Evolutionary conservation across 2,113 vertebrate species (phyloP).

Genomic region (Callipepla squamata): DNA sequence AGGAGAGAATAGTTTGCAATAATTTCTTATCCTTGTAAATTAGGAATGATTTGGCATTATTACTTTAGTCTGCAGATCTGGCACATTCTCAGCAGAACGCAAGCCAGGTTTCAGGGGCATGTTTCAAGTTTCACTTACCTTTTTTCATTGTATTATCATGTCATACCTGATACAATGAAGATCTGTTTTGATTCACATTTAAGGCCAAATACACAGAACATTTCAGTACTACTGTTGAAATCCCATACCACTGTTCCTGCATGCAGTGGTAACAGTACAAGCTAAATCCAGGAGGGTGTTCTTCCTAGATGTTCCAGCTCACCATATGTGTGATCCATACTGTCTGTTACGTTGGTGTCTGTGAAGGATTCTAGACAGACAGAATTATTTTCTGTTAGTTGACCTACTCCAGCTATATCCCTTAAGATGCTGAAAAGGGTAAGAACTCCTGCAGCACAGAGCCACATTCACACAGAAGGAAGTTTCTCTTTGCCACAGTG

Average conservation of each 20-base stretch:
- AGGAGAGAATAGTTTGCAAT: not conserved
- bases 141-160: accelerated
- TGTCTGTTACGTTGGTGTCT: not conserved
- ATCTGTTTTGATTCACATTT: not conserved
- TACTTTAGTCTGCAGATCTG: not conserved
- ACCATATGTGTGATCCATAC: accelerated
- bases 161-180: not conserved
- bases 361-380: not conserved
- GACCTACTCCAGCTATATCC: not conserved
- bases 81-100: not conserved
- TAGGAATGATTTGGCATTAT: not conserved
- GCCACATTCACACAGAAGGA: not conserved
- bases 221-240: not conserved
- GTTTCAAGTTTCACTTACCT: not conserved
- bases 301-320: not conserved
- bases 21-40: not conserved
- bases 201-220: not conserved
- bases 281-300: not conserved
- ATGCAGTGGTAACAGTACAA: not conserved
- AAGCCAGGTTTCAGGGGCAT: not conserved
- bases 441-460: not conserved
- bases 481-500: not conserved
- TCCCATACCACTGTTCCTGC: not conserved
- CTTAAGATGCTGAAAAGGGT: not conserved
- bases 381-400: not conserved